phyloP scores from a whole-genome alignment of 2,888 invertebrate genomes.

The Cristatella mucedo region DNA sequence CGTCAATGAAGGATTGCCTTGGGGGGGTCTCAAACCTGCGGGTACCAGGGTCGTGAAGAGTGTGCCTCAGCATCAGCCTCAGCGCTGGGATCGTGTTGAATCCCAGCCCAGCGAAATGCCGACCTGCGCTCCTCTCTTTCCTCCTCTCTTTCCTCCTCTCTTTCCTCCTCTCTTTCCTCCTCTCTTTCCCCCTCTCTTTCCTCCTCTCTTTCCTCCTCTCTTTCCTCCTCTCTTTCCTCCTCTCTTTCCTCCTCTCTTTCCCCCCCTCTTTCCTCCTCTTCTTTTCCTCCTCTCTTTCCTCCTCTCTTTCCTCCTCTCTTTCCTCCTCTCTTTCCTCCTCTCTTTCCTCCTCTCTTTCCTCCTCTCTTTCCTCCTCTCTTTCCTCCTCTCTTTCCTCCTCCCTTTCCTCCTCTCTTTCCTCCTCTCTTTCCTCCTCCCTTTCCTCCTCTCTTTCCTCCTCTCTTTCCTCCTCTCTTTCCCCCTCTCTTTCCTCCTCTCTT shows the following conservation, averaged over 20 bases:
- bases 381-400: slow-evolving; percentile 1
- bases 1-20: no score
- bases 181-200: slow-evolving; percentile 1
- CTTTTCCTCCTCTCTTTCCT: no score
- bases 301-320: slow-evolving; percentile 1
- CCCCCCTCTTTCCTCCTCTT: slow-evolving; percentile 1
- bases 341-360: no score
- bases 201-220: not conserved
- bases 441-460: slow-evolving; percentile 1
- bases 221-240: not conserved
- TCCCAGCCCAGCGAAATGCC: not conserved
- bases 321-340: no score
- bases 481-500: no score
- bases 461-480: slow-evolving; percentile 1
- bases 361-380: no score
- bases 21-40: no score
- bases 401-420: no score
- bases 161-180: slow-evolving; percentile 1
- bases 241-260: not conserved
- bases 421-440: no score
- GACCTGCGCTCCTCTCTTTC: not conserved
- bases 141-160: slow-evolving; percentile 1
- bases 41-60: no score
- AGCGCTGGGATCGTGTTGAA: no score
- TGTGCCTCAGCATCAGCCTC: no score